Base-by-base conservation (phyloP, 2,113 vertebrate species). In the Psophia crepitans region DNA sequence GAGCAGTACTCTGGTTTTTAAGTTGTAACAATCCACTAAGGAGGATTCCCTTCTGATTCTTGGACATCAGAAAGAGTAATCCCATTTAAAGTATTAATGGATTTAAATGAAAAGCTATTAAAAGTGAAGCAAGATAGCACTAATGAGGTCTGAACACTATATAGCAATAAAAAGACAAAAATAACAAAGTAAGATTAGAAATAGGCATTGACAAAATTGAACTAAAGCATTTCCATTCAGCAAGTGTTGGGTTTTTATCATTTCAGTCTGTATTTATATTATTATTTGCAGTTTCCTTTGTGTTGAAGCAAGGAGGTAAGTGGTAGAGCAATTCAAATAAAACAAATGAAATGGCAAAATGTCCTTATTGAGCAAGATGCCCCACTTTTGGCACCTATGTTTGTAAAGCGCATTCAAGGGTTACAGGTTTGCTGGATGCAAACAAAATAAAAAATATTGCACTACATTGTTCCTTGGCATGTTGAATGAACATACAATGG, bases 41-140 rank as follows among this genome's bases (percentile, higher is more conserved):
- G 57, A 89, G 78, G 64, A 91, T 70, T 95, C 60, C 68, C 61
- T 84, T 64, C 73, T 46, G 75, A 90, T 48, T 90, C 73, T 6
- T 80, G 39, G 68, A 84, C 66, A 70, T 69, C n/a, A 71, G 66
- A 93, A 91, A 87, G 69, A 70, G 32, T 68, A 95, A 89, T 93
- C 79, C 53, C 46, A 77, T 93, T 94, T 76, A 63, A 37, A 91
- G 37, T 54, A 93, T 64, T 88, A 96, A 82, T 46, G 73, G 87
- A 83, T 87, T 91, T 88, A 86, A 92, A 85, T n/a, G 68, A 77
- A 96, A 90, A 96, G 48, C 95, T 85, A 66, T 90, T 96, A 71
- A 26, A 96, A 96, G 81, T 76, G 63, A 90, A 93, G 70, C 57
- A 89, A 86, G 86, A 82, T 24, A 92, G 56, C 61, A 77, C 56